phyloP scores from a whole-genome alignment of 1,140 invertebrate genomes.

The Drosophila guanche region DNA sequence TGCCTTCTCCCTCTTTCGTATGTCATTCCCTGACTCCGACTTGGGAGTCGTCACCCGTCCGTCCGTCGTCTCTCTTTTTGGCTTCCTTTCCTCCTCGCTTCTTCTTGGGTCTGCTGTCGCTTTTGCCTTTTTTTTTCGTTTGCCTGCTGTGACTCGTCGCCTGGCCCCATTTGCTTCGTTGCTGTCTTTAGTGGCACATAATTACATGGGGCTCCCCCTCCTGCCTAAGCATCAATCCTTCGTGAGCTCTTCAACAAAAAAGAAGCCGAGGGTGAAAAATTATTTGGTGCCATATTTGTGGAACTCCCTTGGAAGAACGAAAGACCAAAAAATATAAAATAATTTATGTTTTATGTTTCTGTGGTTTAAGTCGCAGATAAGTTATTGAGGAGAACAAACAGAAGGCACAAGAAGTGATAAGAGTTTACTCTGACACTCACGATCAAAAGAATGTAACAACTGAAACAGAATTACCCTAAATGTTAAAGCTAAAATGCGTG shows the following conservation, averaged over 20 bases:
- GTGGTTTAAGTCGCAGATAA: constrained; percentile 1
- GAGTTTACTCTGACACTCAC: too few relatives aligned
- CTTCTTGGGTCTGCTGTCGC: too few relatives aligned
- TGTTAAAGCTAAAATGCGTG: too few relatives aligned
- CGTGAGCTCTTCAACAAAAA: constrained; percentile 4
- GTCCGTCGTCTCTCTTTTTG: constrained; percentile 28
- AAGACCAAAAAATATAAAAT: constrained; percentile 37
- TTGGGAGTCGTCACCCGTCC: constrained; percentile 15
- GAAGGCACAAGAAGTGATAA: too few relatives aligned
- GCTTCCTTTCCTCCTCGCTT: constrained; percentile 22
- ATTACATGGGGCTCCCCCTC: constrained; percentile 52
- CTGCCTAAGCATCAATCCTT: constrained; percentile 2
- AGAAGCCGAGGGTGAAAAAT: constrained; percentile 54
- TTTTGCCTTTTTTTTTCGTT: constrained; percentile 11
- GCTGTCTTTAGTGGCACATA: constrained; percentile 70
- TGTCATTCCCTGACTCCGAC: constrained; percentile 51
- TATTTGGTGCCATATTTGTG: constrained; percentile 19
- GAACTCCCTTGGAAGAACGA: constrained; percentile 7
- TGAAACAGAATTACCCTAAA: too few relatives aligned
- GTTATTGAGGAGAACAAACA: background rate
- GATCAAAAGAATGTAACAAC: too few relatives aligned
- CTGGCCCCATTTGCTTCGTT: constrained; percentile 69
- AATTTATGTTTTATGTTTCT: constrained; percentile 38
- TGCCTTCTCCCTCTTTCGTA: constrained; percentile 26
- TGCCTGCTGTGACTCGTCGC: constrained; percentile 10